phyloP scores from a whole-genome alignment of 1,140 invertebrate genomes.

The Drosophila bifasciata region DNA sequence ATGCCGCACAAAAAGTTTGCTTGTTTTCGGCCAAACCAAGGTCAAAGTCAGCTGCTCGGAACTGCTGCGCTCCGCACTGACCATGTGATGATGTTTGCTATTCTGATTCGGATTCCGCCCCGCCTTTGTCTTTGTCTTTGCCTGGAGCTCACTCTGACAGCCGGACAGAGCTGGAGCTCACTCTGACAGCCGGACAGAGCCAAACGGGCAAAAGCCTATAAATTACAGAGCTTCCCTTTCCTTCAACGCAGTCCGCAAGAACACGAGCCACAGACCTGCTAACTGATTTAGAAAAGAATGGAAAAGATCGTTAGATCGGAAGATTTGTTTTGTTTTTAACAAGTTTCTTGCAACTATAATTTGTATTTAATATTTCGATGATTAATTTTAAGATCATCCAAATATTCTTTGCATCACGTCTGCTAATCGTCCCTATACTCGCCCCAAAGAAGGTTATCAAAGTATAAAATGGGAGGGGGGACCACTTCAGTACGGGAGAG shows the following conservation, averaged over 20 bases:
- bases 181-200: constrained; percentile 39
- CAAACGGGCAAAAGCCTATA: too few relatives aligned
- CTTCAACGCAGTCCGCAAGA: constrained; percentile 16
- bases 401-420: too few relatives aligned
- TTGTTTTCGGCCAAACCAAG: constrained; percentile 41
- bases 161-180: too few relatives aligned
- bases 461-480: neutral
- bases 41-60: constrained; percentile 48
- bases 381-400: too few relatives aligned
- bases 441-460: neutral
- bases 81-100: constrained; percentile 55
- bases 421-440: constrained; percentile 1
- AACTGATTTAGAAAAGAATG: constrained; percentile 21
- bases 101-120: constrained; percentile 38
- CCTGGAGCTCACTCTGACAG: constrained; percentile 41
- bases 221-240: constrained; percentile 41
- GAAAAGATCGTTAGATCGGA: too few relatives aligned
- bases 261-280: constrained; percentile 3
- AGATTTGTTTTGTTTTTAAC: too few relatives aligned
- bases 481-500: neutral
- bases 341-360: too few relatives aligned
- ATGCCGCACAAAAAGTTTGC: neutral
- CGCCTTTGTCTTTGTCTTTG: constrained; percentile 53
- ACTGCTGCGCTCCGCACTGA: too few relatives aligned
- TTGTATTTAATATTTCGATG: too few relatives aligned